Evolutionary conservation across 2,888 invertebrate species (phyloP).

Genomic region (Cloeon dipterum): DNA sequence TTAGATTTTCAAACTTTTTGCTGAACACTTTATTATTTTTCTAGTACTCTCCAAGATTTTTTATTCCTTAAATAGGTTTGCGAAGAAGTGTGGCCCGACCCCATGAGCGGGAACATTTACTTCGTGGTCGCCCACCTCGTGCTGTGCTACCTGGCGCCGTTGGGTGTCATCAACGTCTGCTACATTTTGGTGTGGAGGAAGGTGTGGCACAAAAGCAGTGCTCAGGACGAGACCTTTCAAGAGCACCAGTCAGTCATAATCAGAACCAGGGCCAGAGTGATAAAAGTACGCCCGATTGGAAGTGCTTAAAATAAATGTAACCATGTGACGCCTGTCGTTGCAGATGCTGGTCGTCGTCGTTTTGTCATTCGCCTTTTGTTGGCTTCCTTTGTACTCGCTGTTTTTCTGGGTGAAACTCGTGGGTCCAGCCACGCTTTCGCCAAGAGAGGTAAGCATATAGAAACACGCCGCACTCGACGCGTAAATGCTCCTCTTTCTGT

Average conservation of each 20-base stretch:
- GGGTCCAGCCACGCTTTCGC: slow-evolving; percentile 10
- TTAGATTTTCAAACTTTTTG: too few species aligned
- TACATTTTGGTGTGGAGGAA: slow-evolving; percentile 25
- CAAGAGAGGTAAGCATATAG: too few species aligned
- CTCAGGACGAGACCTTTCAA: slow-evolving; percentile 19
- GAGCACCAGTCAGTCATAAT: slow-evolving; percentile 11
- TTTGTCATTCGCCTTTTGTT: slow-evolving; percentile 26
- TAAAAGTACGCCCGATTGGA: too few species aligned
- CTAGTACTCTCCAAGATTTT: too few species aligned
- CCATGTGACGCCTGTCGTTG: too few species aligned
- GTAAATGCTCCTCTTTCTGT: too few species aligned
- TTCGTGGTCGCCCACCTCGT: slow-evolving; percentile 26
- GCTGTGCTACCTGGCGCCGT: slow-evolving; percentile 26
- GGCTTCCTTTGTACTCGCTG: slow-evolving; percentile 28
- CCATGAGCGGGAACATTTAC: slow-evolving; percentile 20
- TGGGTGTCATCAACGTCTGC: slow-evolving; percentile 25
- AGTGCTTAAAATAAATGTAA: too few species aligned
- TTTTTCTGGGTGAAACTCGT: slow-evolving; percentile 18
- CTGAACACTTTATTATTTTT: too few species aligned
- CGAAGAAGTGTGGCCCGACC: slow-evolving; percentile 22
- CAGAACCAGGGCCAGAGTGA: slow-evolving; percentile 13
- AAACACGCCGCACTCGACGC: too few species aligned
- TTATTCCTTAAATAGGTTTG: too few species aligned
- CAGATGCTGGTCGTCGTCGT: slow-evolving; percentile 29
- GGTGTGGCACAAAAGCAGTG: slow-evolving; percentile 19